Percentiles rank a stretch among this genome's conserved stretches.
Conservation (phyloP, 2,888 invertebrate species). For the Leptinotarsa peninsularis region DNA sequence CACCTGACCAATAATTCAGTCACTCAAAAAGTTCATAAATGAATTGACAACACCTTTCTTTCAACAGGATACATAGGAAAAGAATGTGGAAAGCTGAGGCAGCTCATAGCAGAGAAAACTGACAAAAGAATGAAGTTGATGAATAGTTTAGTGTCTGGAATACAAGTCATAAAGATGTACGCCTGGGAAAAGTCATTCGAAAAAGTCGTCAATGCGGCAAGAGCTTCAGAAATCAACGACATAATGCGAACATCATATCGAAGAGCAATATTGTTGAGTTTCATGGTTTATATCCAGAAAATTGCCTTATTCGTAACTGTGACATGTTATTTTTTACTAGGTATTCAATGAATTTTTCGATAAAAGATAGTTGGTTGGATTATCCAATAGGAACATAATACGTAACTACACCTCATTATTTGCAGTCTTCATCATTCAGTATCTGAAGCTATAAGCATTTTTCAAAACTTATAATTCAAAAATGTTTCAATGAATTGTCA, state of each 20-base stretch:
- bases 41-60: neutral
- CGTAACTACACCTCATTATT: too few relatives aligned
- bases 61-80: neutral
- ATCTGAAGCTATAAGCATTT: too few relatives aligned
- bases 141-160: slow-evolving; percentile 21
- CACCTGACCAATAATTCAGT: too few relatives aligned
- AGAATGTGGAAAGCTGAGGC: neutral
- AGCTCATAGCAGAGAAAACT: neutral
- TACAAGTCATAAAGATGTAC: too few relatives aligned
- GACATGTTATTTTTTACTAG: too few relatives aligned
- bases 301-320: slow-evolving; percentile 44
- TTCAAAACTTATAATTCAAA: too few relatives aligned
- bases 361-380: too few relatives aligned
- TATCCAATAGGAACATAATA: too few relatives aligned
- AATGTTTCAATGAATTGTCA: too few relatives aligned
- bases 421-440: too few relatives aligned
- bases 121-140: neutral
- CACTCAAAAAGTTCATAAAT: too few relatives aligned
- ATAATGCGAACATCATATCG: slow-evolving; percentile 73
- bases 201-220: slow-evolving; percentile 70
- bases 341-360: too few relatives aligned
- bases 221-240: slow-evolving; percentile 76
- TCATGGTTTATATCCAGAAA: slow-evolving; percentile 84
- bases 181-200: slow-evolving; percentile 71
- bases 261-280: slow-evolving; percentile 73